Evolutionary conservation across 2,113 vertebrate species (phyloP).

Genomic region (Potamarius usumacintae): DNA sequence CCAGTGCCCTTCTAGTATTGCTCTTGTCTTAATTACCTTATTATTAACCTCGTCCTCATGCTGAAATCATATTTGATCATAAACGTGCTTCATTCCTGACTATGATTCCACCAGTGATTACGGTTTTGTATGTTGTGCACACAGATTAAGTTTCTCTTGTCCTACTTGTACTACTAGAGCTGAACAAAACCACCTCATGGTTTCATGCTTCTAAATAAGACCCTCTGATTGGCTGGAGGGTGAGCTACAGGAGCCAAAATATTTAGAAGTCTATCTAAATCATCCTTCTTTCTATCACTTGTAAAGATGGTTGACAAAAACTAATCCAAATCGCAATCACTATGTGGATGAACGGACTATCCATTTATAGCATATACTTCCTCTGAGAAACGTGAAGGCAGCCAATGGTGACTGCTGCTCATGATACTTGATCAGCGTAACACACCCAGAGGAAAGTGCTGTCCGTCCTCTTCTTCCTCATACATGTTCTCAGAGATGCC

Average conservation of each 20-base stretch:
- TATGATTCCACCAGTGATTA: background rate
- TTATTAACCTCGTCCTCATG: background rate
- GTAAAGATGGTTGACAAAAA: background rate
- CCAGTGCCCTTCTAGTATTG: no score
- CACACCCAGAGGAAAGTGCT: background rate
- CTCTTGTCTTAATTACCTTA: background rate
- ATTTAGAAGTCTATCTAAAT: background rate
- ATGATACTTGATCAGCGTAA: background rate
- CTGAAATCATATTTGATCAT: background rate
- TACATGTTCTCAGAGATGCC: background rate
- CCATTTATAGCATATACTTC: constrained; percentile 3
- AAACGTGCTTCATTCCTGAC: background rate
- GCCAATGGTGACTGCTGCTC: background rate
- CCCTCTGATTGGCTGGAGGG: background rate
- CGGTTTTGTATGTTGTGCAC: background rate
- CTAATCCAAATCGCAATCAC: background rate
- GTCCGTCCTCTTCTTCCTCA: background rate
- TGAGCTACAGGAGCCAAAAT: background rate
- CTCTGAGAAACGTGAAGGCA: background rate
- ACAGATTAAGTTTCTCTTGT: background rate
- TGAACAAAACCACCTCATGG: background rate
- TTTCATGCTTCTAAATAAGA: background rate
- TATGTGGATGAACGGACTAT: background rate
- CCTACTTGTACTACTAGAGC: background rate
- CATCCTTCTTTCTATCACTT: background rate